These are phyloP conservation scores for Rhinopomastus cyanomelas DNA, from an alignment of 2,113 vertebrate genomes.

Conservation along the genomic window DNA sequence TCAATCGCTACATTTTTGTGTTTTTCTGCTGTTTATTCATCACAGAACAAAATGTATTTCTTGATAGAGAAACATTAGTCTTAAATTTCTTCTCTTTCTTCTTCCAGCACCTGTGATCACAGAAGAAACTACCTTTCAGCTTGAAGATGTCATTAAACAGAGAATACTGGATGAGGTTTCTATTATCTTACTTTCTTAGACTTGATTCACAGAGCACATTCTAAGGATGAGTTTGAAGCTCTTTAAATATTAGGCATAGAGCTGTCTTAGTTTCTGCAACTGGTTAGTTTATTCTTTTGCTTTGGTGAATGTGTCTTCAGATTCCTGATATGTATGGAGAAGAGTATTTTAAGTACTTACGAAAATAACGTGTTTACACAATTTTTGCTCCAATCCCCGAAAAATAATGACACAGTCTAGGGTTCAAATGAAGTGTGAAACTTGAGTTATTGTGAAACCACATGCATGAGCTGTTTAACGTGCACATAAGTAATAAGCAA, in stretches of 20 bases:
- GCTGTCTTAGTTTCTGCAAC: background rate
- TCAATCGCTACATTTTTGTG: background rate
- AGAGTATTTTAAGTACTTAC: background rate
- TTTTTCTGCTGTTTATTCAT: background rate
- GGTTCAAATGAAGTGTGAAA: background rate
- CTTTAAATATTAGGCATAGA: background rate
- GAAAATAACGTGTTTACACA: background rate
- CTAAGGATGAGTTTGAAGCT: background rate
- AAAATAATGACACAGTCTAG: background rate
- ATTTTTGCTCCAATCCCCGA: background rate
- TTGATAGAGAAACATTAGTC: background rate
- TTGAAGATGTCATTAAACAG: constrained; percentile 96
- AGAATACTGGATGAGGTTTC: constrained; percentile 94
- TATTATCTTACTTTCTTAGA: background rate
- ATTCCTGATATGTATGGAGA: background rate
- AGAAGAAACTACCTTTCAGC: constrained; percentile 91
- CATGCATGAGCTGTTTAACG: background rate
- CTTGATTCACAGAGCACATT: background rate
- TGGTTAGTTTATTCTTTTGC: background rate
- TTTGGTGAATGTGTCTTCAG: background rate
- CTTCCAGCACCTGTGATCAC: constrained; percentile 88
- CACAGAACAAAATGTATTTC: background rate
- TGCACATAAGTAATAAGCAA: background rate
- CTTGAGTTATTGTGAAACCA: background rate
- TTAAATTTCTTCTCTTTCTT: background rate